Percentiles rank a stretch among this genome's conserved stretches.
phyloP scores from a whole-genome alignment of 2,797 vertebrate genomes.

The Amphiprion clarkii region DNA sequence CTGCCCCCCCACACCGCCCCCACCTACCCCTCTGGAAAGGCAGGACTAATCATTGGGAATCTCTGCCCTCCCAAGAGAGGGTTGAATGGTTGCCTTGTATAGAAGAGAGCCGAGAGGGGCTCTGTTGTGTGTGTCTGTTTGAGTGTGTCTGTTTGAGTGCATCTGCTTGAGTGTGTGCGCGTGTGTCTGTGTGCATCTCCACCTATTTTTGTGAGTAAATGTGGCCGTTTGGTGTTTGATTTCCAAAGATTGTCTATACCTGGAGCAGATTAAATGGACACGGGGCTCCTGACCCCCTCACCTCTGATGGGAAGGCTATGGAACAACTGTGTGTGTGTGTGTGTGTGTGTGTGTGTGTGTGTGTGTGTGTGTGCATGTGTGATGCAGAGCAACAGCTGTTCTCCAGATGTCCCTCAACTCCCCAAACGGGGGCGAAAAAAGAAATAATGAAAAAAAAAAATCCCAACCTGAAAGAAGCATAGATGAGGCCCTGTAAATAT shows the following conservation, averaged over 20 bases:
- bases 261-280: slow-evolving; percentile 70
- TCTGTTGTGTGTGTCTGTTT: slow-evolving; percentile 31
- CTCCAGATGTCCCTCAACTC: slow-evolving; percentile 74
- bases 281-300: slow-evolving; percentile 66
- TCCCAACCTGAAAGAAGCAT: slow-evolving; percentile 11
- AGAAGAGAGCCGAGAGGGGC: slow-evolving; percentile 64
- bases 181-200: slow-evolving; percentile 21
- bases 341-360: slow-evolving; percentile 14
- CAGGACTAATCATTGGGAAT: slow-evolving; percentile 72
- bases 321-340: slow-evolving; percentile 42
- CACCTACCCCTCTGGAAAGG: slow-evolving; percentile 38
- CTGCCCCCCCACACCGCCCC: neutral
- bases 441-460: slow-evolving; percentile 35
- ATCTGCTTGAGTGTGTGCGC: slow-evolving; percentile 21
- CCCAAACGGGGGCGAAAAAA: slow-evolving; percentile 16
- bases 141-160: slow-evolving; percentile 12
- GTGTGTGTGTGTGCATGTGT: slow-evolving; percentile 8
- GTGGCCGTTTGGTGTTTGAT: slow-evolving; percentile 67
- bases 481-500: slow-evolving; percentile 21
- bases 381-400: slow-evolving; percentile 79
- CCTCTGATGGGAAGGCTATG: slow-evolving; percentile 48
- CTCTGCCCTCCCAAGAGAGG: slow-evolving; percentile 68
- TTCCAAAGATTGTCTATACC: slow-evolving; percentile 68
- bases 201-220: slow-evolving; percentile 56
- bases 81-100: slow-evolving; percentile 77